Base-by-base conservation (phyloP, 2,113 vertebrate genomes). In the Cyanoderma ruficeps region DNA sequence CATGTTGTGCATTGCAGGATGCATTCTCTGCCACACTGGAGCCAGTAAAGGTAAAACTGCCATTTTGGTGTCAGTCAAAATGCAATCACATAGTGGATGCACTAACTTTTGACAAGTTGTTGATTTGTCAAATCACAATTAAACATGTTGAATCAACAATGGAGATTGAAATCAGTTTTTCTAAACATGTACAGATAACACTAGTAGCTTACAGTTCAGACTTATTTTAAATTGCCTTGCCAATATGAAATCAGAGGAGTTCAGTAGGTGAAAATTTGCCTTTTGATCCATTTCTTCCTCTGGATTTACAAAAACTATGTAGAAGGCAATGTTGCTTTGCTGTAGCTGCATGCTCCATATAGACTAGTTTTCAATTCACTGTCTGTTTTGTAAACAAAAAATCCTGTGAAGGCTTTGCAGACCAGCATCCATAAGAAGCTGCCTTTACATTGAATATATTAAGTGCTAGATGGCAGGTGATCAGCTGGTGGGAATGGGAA, bases 1-100 rank as follows among this genome's bases (percentile, higher is more conserved):
- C 99, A 2, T 99, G 99, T 96, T 99, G 98, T 23, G 99, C 99
- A 17, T 98, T 99, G 91, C 99, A 99, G 96, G 98, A 99, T 4
- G 99, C 99, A 0, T 99, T 99, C 96, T 99, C 99, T 15, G 99
- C 98, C 41, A 99, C 99, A 0, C 96, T 99, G 60, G 99, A 99
- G 88, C 99, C 99, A 4, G 99, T 99, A 87, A 99, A 99, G 99
- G 99, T 99, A 98, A 87, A 50, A 50, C 10, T 67, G 42, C 35
- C 56, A 44, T 74, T 93, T 86, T 42, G 14, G 57, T 53, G 23
- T 49, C 55, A 71, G 68, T 63, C 55, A 77, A 35, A 88, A 83
- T 31, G 27, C 42, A 64, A 72, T 76, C 49, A 63, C 35, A 44
- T 9, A n/a, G 41, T 11, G 83, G 46, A 39, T 42, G 53, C 19